phyloP scores from a whole-genome alignment of 2,888 invertebrate genomes.

The Melinopterus prodromus region DNA sequence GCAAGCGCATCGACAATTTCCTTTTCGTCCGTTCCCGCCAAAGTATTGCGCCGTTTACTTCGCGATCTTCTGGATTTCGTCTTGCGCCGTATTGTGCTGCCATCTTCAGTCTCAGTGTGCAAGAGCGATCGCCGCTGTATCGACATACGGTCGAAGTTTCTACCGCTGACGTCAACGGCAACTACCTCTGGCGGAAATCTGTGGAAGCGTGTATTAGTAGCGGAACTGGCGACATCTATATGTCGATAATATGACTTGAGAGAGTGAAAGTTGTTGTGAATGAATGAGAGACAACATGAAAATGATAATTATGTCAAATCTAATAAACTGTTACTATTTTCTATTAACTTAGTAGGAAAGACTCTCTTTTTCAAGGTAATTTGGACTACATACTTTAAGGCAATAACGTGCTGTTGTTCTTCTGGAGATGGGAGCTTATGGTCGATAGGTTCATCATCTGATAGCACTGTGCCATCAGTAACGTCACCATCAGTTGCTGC shows the following conservation, averaged over 20 bases:
- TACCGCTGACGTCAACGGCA: constrained; percentile 88
- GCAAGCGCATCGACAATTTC: constrained; percentile 83
- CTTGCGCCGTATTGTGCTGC: constrained; percentile 68
- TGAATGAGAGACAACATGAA: no score
- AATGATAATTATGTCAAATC: no score
- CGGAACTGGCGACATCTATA: background rate
- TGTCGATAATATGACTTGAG: constrained; percentile 15
- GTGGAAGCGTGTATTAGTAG: constrained; percentile 42
- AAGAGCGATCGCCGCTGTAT: constrained; percentile 82
- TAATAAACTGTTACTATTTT: no score
- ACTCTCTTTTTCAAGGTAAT: no score
- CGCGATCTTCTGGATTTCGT: constrained; percentile 79
- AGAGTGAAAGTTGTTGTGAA: background rate
- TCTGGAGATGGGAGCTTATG: constrained; percentile 88
- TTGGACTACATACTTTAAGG: constrained; percentile 72
- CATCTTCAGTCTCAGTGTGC: constrained; percentile 62
- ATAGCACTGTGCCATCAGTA: constrained; percentile 62
- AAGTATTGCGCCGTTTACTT: constrained; percentile 87
- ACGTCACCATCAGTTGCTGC: constrained; percentile 58
- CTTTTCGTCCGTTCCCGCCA: constrained; percentile 90
- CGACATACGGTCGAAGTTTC: constrained; percentile 89
- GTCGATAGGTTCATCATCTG: constrained; percentile 78
- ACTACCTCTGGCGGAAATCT: constrained; percentile 90
- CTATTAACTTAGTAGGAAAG: no score
- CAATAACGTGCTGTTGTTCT: constrained; percentile 84